Evolutionary conservation across 2,797 vertebrate species (phyloP), one percentile per base, ranked within the genome.

Genomic region (Champsocephalus gunnari): DNA sequence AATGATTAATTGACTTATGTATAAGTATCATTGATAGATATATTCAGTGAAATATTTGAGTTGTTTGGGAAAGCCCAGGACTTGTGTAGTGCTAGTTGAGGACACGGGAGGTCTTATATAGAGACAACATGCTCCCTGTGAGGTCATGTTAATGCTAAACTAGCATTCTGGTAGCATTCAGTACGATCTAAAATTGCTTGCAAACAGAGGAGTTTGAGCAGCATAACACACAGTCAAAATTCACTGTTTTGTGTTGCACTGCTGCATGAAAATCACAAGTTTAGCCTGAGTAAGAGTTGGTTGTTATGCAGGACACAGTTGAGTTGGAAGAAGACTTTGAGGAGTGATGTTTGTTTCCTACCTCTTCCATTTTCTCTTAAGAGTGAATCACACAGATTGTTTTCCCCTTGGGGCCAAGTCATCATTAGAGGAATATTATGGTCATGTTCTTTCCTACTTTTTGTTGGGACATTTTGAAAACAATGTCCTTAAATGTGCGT

Each of bases 351-450:
- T 61, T 78, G 43, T 63, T 80, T 77, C 48, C 41, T 65, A 8
- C 41, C 19, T 69, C 32, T 57, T 71, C 17, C 11, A 12, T 57
- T 74, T 78, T 64, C 12, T 66, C 54, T 72, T 45, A 21, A 54
- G 47, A 69, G 64, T 84, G 64, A 85, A 51, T 81, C 77, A 45
- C 17, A 38, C 54, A 51, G 12, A 66, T 34, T 34, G 24, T 60
- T 60, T 3, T 60, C 56, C 54, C 58, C 51, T 17, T 50, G 3
- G 43, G 70, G 49, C 59, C 0, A 53, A 79, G 60, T 66, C 45
- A 51, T 75, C 11, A 55, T 50, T 73, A 63, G 16, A 79, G 45
- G 24, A 77, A 67, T 55, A 45, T 17, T 21, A 61, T 45, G 21
- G 14, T 21, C 12, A 12, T 73, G 11, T 61, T 9, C 44, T 45